phyloP scores from a whole-genome alignment of 2,888 invertebrate genomes.

The Acanthacorydalis orientalis region DNA sequence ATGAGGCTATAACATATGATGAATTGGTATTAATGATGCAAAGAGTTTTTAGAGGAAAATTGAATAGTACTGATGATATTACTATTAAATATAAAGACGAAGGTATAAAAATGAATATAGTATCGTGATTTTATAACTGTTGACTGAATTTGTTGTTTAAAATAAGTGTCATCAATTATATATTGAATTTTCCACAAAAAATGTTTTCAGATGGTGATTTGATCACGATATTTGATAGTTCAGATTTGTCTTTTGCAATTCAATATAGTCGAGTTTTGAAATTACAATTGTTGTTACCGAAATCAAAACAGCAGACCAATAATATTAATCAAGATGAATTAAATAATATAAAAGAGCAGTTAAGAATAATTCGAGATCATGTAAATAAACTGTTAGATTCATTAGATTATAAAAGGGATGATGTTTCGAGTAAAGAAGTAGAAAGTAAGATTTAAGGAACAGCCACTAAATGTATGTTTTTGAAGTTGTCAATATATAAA shows the following conservation, averaged over 20 bases:
- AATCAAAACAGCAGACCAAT: conserved; percentile 14
- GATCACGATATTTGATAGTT: conserved; percentile 52
- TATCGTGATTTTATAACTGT: not conserved
- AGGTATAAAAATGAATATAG: conserved; percentile 25
- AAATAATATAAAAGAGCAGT: conserved; percentile 27
- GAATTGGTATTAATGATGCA: conserved; percentile 58
- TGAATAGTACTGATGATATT: conserved; percentile 45
- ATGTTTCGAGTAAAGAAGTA: too few relatives aligned
- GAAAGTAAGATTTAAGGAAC: too few relatives aligned
- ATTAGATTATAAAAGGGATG: conserved; percentile 23
- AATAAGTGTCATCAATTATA: not conserved
- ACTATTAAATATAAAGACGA: conserved; percentile 55
- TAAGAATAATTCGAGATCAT: conserved; percentile 34
- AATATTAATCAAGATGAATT: conserved; percentile 23
- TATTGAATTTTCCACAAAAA: not conserved
- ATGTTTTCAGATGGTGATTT: conserved; percentile 44
- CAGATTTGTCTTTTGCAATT: conserved; percentile 51
- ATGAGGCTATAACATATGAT: conserved; percentile 54
- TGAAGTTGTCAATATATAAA: too few relatives aligned
- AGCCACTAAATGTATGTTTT: too few relatives aligned
- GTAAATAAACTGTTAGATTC: conserved; percentile 39
- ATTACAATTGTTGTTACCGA: conserved; percentile 35
- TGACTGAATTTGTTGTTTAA: conserved; percentile 2
- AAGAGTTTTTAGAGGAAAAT: conserved; percentile 44
- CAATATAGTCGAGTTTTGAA: conserved; percentile 47